Percentiles rank a stretch among this genome's conserved stretches.
Conservation (phyloP, 2,888 invertebrate species). For the Drosophila cracens region DNA sequence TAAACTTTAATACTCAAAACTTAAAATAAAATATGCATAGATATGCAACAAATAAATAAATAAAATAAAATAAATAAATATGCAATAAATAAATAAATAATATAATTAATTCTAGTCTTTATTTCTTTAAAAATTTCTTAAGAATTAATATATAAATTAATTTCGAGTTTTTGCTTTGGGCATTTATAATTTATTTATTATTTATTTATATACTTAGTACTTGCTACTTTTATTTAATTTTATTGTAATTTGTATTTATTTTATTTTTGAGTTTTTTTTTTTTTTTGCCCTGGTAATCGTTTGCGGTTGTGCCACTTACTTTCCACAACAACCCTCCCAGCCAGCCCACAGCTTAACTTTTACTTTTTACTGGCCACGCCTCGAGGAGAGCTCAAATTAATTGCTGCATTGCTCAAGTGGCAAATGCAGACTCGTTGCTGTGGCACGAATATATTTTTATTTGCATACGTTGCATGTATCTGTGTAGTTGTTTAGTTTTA, state of each 20-base stretch:
- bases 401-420: conserved; percentile 20
- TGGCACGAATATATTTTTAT: conserved; percentile 10
- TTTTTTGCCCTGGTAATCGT: conserved; percentile 2
- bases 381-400: conserved; percentile 6
- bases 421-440: background rate
- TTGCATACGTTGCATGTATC: background rate
- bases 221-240: background rate
- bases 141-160: too few species aligned
- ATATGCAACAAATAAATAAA: too few species aligned
- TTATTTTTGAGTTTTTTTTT: too few species aligned
- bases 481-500: conserved; percentile 3
- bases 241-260: background rate
- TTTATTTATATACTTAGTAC: background rate
- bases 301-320: conserved; percentile 4
- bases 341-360: background rate
- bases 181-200: too few species aligned
- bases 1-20: background rate
- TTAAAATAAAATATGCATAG: too few species aligned
- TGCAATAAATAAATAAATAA: too few species aligned
- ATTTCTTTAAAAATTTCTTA: too few species aligned
- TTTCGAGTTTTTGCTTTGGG: too few species aligned
- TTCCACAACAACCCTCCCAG: background rate
- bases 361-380: background rate
- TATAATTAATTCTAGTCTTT: too few species aligned
- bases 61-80: too few species aligned